Percentiles rank a stretch among this genome's conserved stretches.
These are phyloP conservation scores for Drosophila sulfurigaster DNA, from an alignment of 1,140 invertebrate genomes.

Conservation along the genomic window DNA sequence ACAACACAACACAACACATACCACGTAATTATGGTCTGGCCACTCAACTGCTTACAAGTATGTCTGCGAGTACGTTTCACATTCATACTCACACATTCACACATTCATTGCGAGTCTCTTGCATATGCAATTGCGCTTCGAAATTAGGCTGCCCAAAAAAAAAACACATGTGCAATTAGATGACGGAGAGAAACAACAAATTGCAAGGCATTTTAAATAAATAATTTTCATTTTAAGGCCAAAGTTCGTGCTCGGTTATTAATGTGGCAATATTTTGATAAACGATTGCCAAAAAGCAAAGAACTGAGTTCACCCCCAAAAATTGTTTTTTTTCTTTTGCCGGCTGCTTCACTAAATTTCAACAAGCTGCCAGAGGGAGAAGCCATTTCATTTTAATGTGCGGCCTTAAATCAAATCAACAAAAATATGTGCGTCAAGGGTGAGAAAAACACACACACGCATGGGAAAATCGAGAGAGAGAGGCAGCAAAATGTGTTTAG, in stretches of 20 bases:
- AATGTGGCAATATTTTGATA: slow-evolving; percentile 57
- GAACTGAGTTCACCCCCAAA: neutral
- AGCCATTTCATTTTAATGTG: slow-evolving; percentile 63
- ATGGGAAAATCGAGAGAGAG: slow-evolving; percentile 2
- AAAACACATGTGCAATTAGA: slow-evolving; percentile 10
- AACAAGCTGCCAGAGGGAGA: slow-evolving; percentile 41
- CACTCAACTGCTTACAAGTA: slow-evolving; percentile 14
- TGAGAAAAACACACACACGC: slow-evolving; percentile 38
- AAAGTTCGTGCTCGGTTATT: slow-evolving; percentile 24
- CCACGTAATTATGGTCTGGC: slow-evolving; percentile 35
- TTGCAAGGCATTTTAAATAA: slow-evolving; percentile 25
- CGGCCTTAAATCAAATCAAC: slow-evolving; percentile 70
- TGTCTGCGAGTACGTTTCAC: neutral
- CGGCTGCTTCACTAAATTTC: slow-evolving; percentile 36
- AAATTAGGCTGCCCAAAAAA: slow-evolving; percentile 25
- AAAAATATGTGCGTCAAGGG: slow-evolving; percentile 37
- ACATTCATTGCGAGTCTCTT: slow-evolving; percentile 20
- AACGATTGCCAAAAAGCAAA: slow-evolving; percentile 23
- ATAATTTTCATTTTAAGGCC: slow-evolving; percentile 26
- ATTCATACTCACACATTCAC: neutral
- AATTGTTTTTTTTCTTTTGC: slow-evolving; percentile 26
- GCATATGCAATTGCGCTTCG: slow-evolving; percentile 23
- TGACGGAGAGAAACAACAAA: neutral
- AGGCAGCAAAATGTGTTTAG: slow-evolving; percentile 10
- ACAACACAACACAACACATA: neutral